These are phyloP conservation scores for Drosophila meridionalis DNA, from an alignment of 2,888 invertebrate genomes.

Conservation along the genomic window DNA sequence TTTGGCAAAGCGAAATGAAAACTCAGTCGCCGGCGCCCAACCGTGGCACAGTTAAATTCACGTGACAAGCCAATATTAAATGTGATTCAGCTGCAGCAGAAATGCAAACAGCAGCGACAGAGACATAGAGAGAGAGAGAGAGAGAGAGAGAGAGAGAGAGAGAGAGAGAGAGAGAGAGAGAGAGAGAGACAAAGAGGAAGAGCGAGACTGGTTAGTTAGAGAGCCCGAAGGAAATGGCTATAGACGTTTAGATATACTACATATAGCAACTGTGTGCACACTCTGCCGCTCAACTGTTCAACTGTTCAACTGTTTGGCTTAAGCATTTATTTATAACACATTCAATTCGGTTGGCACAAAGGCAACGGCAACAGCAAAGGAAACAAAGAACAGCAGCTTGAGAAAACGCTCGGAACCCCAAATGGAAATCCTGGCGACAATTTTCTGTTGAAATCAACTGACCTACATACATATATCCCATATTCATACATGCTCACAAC, in stretches of 20 bases:
- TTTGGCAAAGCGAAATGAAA: slow-evolving; percentile 47
- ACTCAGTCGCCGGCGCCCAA: slow-evolving; percentile 40
- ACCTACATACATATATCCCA: background rate
- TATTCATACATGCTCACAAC: background rate
- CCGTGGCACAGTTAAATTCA: slow-evolving; percentile 75
- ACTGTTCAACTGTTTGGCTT: slow-evolving; percentile 13
- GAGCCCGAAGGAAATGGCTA: slow-evolving; percentile 1
- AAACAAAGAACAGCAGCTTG: background rate
- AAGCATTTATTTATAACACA: slow-evolving; percentile 3
- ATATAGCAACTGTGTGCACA: slow-evolving; percentile 9
- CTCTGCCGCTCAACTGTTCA: slow-evolving; percentile 3
- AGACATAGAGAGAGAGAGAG: background rate
- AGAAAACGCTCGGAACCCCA: background rate
- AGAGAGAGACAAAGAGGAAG: background rate
- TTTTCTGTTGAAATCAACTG: background rate
- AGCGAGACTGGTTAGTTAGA: background rate
- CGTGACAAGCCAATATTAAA: slow-evolving; percentile 79
- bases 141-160: background rate
- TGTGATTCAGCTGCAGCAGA: slow-evolving; percentile 65
- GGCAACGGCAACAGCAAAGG: background rate
- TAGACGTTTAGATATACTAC: slow-evolving; percentile 6
- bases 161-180: background rate
- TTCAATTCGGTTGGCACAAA: slow-evolving; percentile 2
- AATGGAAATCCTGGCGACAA: slow-evolving; percentile 3
- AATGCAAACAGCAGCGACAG: slow-evolving; percentile 4